Evolutionary conservation across 2,888 invertebrate genomes (phyloP).

Genomic region (Plagodis pulveraria): DNA sequence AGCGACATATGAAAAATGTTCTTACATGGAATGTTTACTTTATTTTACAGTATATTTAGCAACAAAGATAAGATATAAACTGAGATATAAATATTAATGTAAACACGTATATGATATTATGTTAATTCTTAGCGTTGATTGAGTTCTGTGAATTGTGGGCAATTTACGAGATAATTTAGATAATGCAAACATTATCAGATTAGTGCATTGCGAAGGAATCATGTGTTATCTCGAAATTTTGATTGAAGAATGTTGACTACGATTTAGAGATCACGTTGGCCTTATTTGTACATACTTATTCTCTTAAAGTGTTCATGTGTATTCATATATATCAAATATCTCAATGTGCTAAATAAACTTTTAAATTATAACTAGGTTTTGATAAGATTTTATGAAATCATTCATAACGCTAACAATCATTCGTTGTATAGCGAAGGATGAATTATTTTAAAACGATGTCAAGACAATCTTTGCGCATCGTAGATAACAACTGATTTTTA

Average conservation of each 20-base stretch:
- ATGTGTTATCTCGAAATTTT: neutral
- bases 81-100: neutral
- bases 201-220: constrained; percentile 9
- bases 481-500: too few relatives aligned
- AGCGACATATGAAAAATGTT: too few relatives aligned
- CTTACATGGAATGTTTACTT: too few relatives aligned
- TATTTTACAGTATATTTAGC: neutral
- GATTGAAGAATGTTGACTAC: neutral
- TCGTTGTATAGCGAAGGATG: too few relatives aligned
- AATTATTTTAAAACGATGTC: too few relatives aligned
- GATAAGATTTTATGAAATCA: too few relatives aligned
- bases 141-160: constrained; percentile 19
- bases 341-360: too few relatives aligned
- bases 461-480: too few relatives aligned
- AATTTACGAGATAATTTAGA: constrained; percentile 14
- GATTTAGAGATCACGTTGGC: constrained; percentile 8
- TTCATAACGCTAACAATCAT: too few relatives aligned
- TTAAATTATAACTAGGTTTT: too few relatives aligned
- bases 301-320: too few relatives aligned
- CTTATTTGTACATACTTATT: neutral
- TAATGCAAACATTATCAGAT: constrained; percentile 16
- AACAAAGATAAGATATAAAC: constrained; percentile 11
- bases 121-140: constrained; percentile 21
- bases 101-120: constrained; percentile 12
- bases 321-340: too few relatives aligned